Evolutionary conservation across 1,140 invertebrate species (phyloP), one percentile per base, ranked within the genome.

Genomic region (Bombus superbus): DNA sequence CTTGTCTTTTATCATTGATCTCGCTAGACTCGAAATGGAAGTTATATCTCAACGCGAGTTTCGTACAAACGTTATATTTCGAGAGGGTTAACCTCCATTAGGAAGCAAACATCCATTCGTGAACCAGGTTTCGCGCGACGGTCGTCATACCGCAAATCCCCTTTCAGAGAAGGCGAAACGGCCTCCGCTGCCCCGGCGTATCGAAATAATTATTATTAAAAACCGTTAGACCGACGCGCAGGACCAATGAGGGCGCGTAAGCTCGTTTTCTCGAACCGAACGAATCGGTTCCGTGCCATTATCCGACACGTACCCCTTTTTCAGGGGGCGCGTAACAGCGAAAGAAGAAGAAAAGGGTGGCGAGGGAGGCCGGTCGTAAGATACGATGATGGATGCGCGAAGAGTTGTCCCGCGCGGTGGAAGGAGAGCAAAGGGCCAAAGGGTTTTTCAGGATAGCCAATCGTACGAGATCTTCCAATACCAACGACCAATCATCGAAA

Each of bases 301-400:
- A 91, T 92, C 59, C 88, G 40, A 13, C 53, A 53, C 32, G 78
- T 81, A 72, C 84, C 78, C 84, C 59, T 81, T 85, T 81, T 81
- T 22, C 5, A 10, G 28, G 28, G 69, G 59, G 82, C 66, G 76
- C 76, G 62, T 57, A 73, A 11, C 44, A 3, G 28, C 64, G 68
- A 80, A 71, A 77, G 83, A 90, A 42, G 87, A 66, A 81, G 83
- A 91, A 93, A 94, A 93, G 89, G 93, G 92, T 92, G 88, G 93
- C 90, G 93, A 94, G 93, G 93, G 93, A 93, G 92, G 92, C 76
- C 75, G 81, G 90, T 92, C 92, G 87, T 83, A 88, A 94, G 89
- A 92, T 89, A 91, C 90, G 92, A 93, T 94, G 94, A 95, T 94
- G 90, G 89, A 94, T 95, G 92, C 91, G 71, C 89, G 93, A 95